These are phyloP conservation scores for Homarus americanus DNA, from an alignment of 1,140 invertebrate species.

Conservation along the genomic window DNA sequence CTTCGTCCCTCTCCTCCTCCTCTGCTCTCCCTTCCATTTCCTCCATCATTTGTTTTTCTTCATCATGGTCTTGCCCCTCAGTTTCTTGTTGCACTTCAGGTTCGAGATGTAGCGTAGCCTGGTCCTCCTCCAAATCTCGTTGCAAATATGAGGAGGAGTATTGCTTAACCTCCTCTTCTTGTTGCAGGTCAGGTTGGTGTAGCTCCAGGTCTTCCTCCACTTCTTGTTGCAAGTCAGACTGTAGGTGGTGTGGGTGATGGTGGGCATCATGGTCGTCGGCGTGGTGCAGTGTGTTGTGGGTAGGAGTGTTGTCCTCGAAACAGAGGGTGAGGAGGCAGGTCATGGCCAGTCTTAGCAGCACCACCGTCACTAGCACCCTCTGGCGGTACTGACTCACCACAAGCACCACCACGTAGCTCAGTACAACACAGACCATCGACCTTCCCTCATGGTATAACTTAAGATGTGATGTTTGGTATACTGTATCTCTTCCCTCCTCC, in stretches of 20 bases:
- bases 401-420: no score
- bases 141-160: no score
- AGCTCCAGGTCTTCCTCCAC: not conserved
- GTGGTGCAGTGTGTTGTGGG: not conserved
- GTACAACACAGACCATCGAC: no score
- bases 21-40: not conserved
- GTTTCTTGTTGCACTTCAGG: no score
- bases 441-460: no score
- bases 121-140: no score
- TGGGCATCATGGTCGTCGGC: not conserved
- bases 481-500: no score
- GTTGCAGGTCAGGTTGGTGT: no score
- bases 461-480: no score
- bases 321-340: not conserved
- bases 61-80: no score
- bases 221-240: not conserved
- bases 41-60: not conserved
- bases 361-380: not conserved
- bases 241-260: not conserved
- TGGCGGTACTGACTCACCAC: not conserved
- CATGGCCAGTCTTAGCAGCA: not conserved
- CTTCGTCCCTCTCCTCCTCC: not conserved
- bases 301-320: not conserved
- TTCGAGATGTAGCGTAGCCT: no score
- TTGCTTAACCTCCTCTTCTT: no score